Base-by-base conservation (phyloP, 1,140 invertebrate species). In the Archivesica marissinica region DNA sequence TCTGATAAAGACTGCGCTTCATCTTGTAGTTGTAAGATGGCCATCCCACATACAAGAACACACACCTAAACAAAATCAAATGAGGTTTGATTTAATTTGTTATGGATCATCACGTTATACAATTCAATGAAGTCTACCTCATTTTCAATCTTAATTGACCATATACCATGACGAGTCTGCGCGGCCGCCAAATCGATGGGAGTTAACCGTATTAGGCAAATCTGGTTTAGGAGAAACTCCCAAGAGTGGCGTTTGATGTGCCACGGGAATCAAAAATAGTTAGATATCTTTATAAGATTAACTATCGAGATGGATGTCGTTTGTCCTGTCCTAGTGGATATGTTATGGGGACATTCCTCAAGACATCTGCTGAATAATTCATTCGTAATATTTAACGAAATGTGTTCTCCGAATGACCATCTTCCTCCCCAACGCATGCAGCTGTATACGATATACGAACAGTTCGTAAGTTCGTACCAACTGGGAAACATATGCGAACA, bases 271-370 rank as follows among this genome's bases (percentile, higher is more conserved):
- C 54, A 59, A 59, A 59, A 28, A 28, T 28, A 59, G 54, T 28
- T 59, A 59, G 54, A 59, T 17, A 59, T 59, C 54, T 59, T 59
- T 59, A 59, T 59, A 28, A 59, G 54, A 59, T 59, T 59, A 59
- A 59, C 23, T 28, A 9, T 28, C 25, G 54, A 28, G 54, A 59
- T 28, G n/a, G 25, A 28, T 59, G 25, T 28, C 25, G 25, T 59
- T 59, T 59, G 25, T 59, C 2, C 54, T 28, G 54, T 59, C 54
- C 23, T 59, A 7, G n/a, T 23, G 54, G 23, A 59, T 59, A 15
- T 59, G 25, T 59, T 59, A 59, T 59, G 25, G 3, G 54, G 54
- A 59, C 25, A 59, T 59, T 15, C 6, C 25, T 28, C 54, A 4
- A 59, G 54, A 28, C 54, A 59, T 28, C 54, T 59, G 17, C 25